These are phyloP conservation scores for Agelaius tricolor DNA, from an alignment of 2,113 vertebrate genomes.

Conservation along the genomic window DNA sequence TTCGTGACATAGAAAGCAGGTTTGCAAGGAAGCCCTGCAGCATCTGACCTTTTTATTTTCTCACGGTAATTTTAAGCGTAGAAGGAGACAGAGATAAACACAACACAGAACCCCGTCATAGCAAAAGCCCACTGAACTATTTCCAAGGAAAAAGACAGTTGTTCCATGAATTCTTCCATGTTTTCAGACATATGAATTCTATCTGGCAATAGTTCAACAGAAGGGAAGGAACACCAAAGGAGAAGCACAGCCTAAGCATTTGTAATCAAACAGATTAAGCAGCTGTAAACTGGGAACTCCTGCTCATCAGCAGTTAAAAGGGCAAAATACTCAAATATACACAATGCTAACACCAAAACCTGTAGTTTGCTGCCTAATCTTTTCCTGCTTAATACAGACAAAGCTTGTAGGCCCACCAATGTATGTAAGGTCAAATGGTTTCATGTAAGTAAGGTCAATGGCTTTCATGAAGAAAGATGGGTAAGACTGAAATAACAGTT, in stretches of 20 bases:
- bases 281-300: background rate
- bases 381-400: background rate
- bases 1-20: background rate
- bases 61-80: background rate
- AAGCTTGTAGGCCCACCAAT: background rate
- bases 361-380: background rate
- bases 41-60: conserved; percentile 18
- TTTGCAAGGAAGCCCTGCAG: background rate
- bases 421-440: background rate
- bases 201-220: conserved; percentile 15
- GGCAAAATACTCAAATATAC: background rate
- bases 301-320: background rate
- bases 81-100: background rate
- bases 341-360: background rate
- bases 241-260: background rate
- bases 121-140: background rate
- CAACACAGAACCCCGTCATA: background rate
- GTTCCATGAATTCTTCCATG: conserved; percentile 16
- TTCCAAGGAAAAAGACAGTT: conserved; percentile 25
- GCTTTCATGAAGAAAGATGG: background rate
- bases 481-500: background rate
- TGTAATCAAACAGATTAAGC: conserved; percentile 3
- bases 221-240: background rate
- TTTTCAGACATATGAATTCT: background rate
- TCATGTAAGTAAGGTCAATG: no score